phyloP scores from a whole-genome alignment of 2,888 invertebrate species.

The Dasysyrphus tricinctus region DNA sequence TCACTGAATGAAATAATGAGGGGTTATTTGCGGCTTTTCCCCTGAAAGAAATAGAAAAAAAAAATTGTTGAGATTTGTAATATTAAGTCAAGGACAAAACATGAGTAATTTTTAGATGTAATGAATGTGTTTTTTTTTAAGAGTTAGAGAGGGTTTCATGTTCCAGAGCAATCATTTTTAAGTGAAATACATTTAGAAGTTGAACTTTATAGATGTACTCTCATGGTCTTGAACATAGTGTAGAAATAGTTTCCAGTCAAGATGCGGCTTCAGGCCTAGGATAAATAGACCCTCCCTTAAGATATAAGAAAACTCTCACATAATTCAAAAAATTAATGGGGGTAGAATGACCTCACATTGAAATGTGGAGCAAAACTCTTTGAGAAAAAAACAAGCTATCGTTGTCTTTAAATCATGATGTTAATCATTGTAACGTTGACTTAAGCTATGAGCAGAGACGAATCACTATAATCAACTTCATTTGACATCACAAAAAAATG shows the following conservation, averaged over 20 bases:
- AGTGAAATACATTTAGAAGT: background rate
- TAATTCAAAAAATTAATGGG: too few relatives aligned
- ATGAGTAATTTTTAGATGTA: background rate
- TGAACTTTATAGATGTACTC: background rate
- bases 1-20: slow-evolving; percentile 56
- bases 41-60: background rate
- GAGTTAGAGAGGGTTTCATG: background rate
- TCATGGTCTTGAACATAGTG: background rate
- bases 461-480: too few relatives aligned
- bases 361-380: too few relatives aligned
- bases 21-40: slow-evolving; percentile 14
- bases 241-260: background rate
- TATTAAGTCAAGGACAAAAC: background rate
- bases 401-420: too few relatives aligned
- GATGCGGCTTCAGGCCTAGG: background rate
- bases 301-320: too few relatives aligned
- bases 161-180: background rate
- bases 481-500: too few relatives aligned
- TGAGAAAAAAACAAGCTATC: too few relatives aligned
- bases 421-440: too few relatives aligned
- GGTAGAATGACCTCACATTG: too few relatives aligned
- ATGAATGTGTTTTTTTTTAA: background rate
- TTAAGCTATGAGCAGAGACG: too few relatives aligned
- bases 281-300: background rate
- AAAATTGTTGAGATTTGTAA: background rate